These are phyloP conservation scores for Aix galericulata DNA, from an alignment of 2,113 vertebrate species.

Conservation along the genomic window DNA sequence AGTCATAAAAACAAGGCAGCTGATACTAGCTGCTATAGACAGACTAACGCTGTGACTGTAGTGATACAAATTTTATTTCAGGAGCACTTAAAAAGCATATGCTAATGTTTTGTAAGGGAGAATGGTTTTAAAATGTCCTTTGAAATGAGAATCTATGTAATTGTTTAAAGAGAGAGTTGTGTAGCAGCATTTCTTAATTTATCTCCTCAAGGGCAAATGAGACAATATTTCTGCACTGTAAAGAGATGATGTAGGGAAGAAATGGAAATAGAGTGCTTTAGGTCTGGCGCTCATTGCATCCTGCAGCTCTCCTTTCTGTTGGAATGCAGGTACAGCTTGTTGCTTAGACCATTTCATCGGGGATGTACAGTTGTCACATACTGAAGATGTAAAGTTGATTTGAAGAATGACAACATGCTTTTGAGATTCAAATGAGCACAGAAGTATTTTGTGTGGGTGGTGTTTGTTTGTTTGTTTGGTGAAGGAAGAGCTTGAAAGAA, in stretches of 20 bases:
- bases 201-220: background rate
- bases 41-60: background rate
- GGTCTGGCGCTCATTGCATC: background rate
- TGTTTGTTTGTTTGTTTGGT: background rate
- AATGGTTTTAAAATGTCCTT: background rate
- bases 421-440: background rate
- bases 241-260: background rate
- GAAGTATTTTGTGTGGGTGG: background rate
- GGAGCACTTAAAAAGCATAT: slow-evolving; percentile 6
- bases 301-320: background rate
- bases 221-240: background rate
- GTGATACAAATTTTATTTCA: slow-evolving; percentile 35
- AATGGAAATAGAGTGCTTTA: background rate
- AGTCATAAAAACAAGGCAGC: background rate
- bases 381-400: fast-evolving
- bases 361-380: background rate
- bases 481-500: background rate
- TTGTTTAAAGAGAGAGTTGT: background rate
- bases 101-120: slow-evolving; percentile 12
- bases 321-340: background rate
- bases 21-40: background rate
- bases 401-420: background rate
- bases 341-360: background rate
- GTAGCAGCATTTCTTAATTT: slow-evolving; percentile 16
- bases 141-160: slow-evolving; percentile 17